Conservation (phyloP, 2,888 invertebrate genomes). For the Leuctra nigra region DNA sequence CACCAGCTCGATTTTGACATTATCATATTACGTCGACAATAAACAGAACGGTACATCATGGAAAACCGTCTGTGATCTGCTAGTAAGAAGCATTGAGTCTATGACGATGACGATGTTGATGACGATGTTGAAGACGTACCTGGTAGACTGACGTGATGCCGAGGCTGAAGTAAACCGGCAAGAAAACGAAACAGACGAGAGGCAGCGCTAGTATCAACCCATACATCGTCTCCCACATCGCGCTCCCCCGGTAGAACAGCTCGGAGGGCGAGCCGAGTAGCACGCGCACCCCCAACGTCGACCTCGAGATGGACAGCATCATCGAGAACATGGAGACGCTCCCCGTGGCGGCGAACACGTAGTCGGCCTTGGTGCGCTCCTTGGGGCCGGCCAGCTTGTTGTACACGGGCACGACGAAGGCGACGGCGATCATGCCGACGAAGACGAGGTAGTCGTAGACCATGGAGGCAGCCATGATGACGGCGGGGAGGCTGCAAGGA, state of each 20-base stretch:
- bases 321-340: conserved; percentile 71
- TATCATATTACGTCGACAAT: no score
- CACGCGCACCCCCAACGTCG: conserved; percentile 74
- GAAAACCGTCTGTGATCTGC: no score
- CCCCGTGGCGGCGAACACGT: conserved; percentile 62
- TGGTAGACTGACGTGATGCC: conserved; percentile 83
- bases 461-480: background rate
- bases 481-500: background rate
- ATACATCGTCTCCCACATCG: conserved; percentile 85
- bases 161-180: conserved; percentile 76
- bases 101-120: no score
- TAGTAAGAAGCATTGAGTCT: no score
- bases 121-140: no score
- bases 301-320: conserved; percentile 77
- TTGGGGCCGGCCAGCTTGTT: conserved; percentile 55
- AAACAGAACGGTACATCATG: no score
- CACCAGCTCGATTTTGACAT: no score
- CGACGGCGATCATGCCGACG: conserved; percentile 62
- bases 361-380: conserved; percentile 69
- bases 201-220: conserved; percentile 79
- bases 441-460: conserved; percentile 70
- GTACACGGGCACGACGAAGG: conserved; percentile 70
- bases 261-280: conserved; percentile 81
- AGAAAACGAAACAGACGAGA: conserved; percentile 74
- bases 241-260: conserved; percentile 72